Evolutionary conservation across 1,140 invertebrate genomes (phyloP).

Genomic region (Leptinotarsa undecemlineata): DNA sequence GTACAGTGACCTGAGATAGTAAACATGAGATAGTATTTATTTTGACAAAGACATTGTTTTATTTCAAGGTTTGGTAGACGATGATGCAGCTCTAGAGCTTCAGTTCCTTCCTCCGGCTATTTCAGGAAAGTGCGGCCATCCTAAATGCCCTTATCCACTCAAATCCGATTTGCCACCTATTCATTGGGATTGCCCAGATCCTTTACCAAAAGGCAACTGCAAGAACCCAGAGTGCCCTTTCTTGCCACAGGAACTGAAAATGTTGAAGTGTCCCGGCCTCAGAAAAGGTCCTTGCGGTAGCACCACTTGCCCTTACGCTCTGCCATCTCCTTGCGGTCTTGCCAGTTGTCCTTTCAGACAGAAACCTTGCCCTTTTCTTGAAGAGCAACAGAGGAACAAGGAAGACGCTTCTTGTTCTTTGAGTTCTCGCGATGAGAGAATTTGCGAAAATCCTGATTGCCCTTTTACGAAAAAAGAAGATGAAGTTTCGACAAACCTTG

Average conservation of each 20-base stretch:
- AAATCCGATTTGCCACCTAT: constrained; percentile 43
- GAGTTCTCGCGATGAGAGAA: neutral
- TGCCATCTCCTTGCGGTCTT: constrained; percentile 39
- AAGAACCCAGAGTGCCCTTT: constrained; percentile 51
- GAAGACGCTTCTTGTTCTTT: constrained; percentile 17
- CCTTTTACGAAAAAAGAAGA: constrained; percentile 26
- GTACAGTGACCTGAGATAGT: too few species aligned
- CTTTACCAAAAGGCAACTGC: constrained; percentile 49
- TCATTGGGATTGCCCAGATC: constrained; percentile 55
- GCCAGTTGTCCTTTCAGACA: constrained; percentile 42
- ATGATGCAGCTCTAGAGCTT: constrained; percentile 42
- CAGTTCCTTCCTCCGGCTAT: constrained; percentile 39
- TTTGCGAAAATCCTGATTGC: constrained; percentile 40
- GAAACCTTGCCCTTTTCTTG: constrained; percentile 34
- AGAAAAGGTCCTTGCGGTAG: constrained; percentile 43
- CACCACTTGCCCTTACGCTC: constrained; percentile 41
- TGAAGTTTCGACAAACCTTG: neutral
- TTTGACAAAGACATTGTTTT: neutral
- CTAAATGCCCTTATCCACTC: constrained; percentile 38
- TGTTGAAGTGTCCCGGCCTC: constrained; percentile 24
- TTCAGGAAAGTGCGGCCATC: constrained; percentile 40
- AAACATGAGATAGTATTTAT: neutral
- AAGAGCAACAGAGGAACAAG: constrained; percentile 1
- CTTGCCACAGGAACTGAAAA: constrained; percentile 31
- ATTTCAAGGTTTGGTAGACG: constrained; percentile 36